A percentile compares a stretch with the other conserved stretches of the same genome.
These are phyloP conservation scores for Lampropteryx suffumata DNA, from an alignment of 2,888 invertebrate genomes.

Conservation along the genomic window DNA sequence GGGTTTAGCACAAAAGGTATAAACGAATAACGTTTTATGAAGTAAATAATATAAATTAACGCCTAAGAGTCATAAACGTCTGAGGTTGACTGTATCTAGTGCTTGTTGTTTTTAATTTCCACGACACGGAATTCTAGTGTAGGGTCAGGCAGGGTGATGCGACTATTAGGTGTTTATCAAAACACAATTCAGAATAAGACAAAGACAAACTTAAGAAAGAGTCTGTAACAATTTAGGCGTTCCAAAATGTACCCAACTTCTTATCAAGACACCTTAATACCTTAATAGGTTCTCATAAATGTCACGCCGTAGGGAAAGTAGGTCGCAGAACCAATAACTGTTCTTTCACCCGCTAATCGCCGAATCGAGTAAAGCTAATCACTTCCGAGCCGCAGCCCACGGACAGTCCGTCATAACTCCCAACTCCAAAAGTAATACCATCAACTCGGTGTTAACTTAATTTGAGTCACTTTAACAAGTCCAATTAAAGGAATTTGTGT, in stretches of 20 bases:
- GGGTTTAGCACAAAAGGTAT: too few species aligned
- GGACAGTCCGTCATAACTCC: constrained; percentile 72
- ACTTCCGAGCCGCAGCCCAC: constrained; percentile 51
- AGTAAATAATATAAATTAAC: too few species aligned
- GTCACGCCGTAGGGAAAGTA: constrained; percentile 60
- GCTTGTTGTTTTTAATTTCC: too few species aligned
- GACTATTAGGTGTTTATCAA: too few species aligned
- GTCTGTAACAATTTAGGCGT: not conserved
- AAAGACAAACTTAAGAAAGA: too few species aligned
- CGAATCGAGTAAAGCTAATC: constrained; percentile 47
- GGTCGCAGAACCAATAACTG: constrained; percentile 65
- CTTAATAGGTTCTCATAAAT: constrained; percentile 46
- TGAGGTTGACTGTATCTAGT: too few species aligned
- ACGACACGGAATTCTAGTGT: too few species aligned
- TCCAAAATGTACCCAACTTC: not conserved
- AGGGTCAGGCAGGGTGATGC: too few species aligned
- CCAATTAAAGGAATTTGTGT: constrained; percentile 84
- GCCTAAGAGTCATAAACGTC: too few species aligned
- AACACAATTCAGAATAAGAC: too few species aligned
- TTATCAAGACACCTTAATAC: not conserved
- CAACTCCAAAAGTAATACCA: constrained; percentile 82
- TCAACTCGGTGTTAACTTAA: constrained; percentile 83
- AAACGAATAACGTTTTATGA: too few species aligned
- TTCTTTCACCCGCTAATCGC: constrained; percentile 55
- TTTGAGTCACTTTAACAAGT: constrained; percentile 84